Conservation (phyloP, 2,888 invertebrate genomes). For the Eilema griseolum region DNA sequence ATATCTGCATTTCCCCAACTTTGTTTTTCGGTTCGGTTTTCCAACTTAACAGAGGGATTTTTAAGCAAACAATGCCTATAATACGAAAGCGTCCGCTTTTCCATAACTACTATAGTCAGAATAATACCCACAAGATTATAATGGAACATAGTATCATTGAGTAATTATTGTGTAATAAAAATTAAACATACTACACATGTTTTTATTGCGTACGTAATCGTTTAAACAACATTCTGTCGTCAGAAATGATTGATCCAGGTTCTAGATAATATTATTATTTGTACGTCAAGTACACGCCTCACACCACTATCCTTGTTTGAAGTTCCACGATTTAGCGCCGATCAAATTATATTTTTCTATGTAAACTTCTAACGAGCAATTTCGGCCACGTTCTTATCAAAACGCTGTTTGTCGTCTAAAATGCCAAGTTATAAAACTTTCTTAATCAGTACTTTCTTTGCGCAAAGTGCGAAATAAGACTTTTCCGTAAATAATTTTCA, state of each 20-base stretch:
- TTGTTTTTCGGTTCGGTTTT: no score
- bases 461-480: slow-evolving; percentile 74
- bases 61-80: no score
- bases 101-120: no score
- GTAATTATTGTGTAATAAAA: slow-evolving; percentile 10
- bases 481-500: slow-evolving; percentile 81
- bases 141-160: not conserved
- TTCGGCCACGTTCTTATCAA: slow-evolving; percentile 65
- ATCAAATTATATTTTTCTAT: slow-evolving; percentile 49
- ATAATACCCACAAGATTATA: no score
- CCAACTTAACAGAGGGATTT: no score
- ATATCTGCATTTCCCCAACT: no score
- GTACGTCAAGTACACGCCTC: slow-evolving; percentile 1
- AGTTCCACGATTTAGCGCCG: slow-evolving; percentile 33
- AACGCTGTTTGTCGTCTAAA: slow-evolving; percentile 72
- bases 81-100: no score
- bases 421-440: slow-evolving; percentile 81
- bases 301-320: slow-evolving; percentile 22
- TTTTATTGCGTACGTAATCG: slow-evolving; percentile 10
- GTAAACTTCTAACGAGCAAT: slow-evolving; percentile 64
- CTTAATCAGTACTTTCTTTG: slow-evolving; percentile 78
- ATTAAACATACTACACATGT: not conserved
- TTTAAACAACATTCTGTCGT: slow-evolving; percentile 11
- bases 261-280: slow-evolving; percentile 1
- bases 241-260: not conserved